Evolutionary conservation across 2,888 invertebrate species (phyloP).

Genomic region (Eristalis tenax): DNA sequence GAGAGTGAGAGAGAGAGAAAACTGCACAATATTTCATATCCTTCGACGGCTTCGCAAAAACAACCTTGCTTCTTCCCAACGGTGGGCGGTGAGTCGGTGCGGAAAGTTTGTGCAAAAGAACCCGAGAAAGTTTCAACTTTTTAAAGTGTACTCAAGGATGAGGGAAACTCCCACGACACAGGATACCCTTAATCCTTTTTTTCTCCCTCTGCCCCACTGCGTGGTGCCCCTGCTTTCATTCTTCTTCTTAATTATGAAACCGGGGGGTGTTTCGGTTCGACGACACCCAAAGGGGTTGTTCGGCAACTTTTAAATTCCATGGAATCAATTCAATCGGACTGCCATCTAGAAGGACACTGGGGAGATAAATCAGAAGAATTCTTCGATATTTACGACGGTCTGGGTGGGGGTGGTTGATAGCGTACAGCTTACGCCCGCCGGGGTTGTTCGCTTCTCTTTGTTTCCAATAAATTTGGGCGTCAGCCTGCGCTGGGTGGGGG

Average conservation of each 20-base stretch:
- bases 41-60: not conserved
- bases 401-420: not conserved
- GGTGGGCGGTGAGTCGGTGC: not conserved
- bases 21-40: not conserved
- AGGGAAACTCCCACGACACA: not conserved
- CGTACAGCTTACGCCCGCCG: not conserved
- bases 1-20: no score
- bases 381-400: not conserved
- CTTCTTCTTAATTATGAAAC: slow-evolving; percentile 5
- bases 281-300: not conserved
- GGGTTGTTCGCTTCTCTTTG: not conserved
- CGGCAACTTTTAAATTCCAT: slow-evolving; percentile 14
- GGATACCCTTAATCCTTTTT: slow-evolving; percentile 26
- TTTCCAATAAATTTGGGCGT: not conserved
- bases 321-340: slow-evolving; percentile 23
- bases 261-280: not conserved
- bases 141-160: slow-evolving; percentile 6
- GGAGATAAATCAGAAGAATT: slow-evolving; percentile 29
- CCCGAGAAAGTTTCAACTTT: slow-evolving; percentile 5
- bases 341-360: not conserved
- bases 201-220: not conserved
- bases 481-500: not conserved
- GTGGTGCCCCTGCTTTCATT: not conserved
- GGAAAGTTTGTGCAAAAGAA: not conserved
- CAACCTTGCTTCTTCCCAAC: not conserved